Base-by-base conservation (phyloP, 2,888 invertebrate species). In the Maniola hyperantus region DNA sequence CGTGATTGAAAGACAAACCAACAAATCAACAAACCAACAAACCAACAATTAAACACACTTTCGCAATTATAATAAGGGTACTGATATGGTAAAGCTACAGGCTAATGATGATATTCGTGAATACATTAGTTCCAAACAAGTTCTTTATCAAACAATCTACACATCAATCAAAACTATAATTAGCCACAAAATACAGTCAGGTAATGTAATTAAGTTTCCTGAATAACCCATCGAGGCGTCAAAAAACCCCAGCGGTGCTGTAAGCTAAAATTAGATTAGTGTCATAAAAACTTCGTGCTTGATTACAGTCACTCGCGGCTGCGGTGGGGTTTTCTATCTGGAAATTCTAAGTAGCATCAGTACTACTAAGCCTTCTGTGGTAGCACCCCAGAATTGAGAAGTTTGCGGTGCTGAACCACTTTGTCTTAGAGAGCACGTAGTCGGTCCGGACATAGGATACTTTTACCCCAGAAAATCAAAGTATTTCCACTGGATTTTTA, bases 271-370 rank as follows among this genome's bases (percentile, higher is more conserved):
- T 50, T 11, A 50, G 36, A 50, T 60, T 50, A 18, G 36, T 36
- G 50, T 50, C 50, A 60, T 26, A 36, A 53, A 53, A n/a, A 53
- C 42, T 26, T 42, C 5, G 39, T 26, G 26, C 15, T 48, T 48
- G 48, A 15, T 48, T 15, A 10, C 48, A 2, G 8, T 46, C 15
- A 46, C 15, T 15, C 46, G 46, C 46, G 18, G 48, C 0, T 8
- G 48, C 48, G 18, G 13, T 13, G 42, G 42, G 26, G 26, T 26
- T 26, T 26, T 26, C 26, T 26, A 26, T 26, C 26, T 26, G 26
- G 26, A 26, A 26, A 26, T 26, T 4, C 1, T 26, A 2, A 26
- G 26, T 26, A 26, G 26, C 26, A 26, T 26, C 26, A 26, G 26
- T 26, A 4, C 26, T 26, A 26, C 4, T 26, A 26, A 26, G 26